Conservation (phyloP, 1,140 invertebrate genomes). For the Heliconius congener region DNA sequence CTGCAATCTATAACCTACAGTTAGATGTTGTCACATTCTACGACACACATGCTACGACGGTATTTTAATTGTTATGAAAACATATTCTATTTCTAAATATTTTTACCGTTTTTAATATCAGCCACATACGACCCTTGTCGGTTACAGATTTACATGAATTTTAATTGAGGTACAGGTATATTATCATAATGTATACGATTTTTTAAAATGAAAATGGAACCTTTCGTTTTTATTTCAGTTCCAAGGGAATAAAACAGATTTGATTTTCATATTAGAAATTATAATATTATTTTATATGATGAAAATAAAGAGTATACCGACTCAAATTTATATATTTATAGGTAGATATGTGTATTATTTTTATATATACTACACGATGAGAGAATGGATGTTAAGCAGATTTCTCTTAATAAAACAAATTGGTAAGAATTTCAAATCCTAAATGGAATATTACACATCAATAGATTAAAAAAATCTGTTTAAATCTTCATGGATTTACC, state of each 20-base stretch:
- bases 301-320: no score
- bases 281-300: not conserved
- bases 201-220: not conserved
- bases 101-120: not conserved
- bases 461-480: no score
- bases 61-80: not conserved
- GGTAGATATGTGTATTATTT: no score
- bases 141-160: constrained; percentile 9
- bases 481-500: no score
- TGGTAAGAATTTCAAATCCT: no score
- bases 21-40: no score
- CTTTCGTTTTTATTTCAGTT: constrained; percentile 6
- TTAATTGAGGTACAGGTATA: constrained; percentile 6
- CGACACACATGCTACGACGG: not conserved
- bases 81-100: not conserved
- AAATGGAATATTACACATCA: no score
- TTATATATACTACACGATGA: no score
- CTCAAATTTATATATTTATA: no score
- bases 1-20: no score
- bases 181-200: not conserved
- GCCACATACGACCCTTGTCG: constrained; percentile 1
- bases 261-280: not conserved
- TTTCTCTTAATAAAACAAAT: no score
- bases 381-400: no score
- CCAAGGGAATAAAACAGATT: not conserved